Conservation (phyloP, 2,888 invertebrate species). For the Archips xylosteana region DNA sequence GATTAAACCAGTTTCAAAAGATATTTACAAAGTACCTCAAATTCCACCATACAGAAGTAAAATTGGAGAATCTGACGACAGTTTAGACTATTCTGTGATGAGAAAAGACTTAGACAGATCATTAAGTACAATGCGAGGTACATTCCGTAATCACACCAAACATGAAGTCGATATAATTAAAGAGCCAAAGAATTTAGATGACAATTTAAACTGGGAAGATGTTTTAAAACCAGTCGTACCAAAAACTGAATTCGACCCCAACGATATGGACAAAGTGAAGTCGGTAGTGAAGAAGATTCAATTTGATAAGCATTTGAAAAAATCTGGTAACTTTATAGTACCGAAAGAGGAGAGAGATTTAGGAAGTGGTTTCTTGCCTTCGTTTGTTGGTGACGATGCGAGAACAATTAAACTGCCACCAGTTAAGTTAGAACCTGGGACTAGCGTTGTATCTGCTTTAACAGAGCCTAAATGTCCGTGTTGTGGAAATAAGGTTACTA, state of each 20-base stretch:
- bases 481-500: constrained; percentile 66
- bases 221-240: constrained; percentile 21
- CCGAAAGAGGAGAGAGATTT: constrained; percentile 42
- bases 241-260: constrained; percentile 39
- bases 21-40: constrained; percentile 31
- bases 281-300: constrained; percentile 46
- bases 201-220: constrained; percentile 26
- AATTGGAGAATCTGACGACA: not conserved
- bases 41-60: constrained; percentile 30
- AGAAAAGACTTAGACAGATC: constrained; percentile 25
- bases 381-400: constrained; percentile 45
- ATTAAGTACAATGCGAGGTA: constrained; percentile 16
- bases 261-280: constrained; percentile 47
- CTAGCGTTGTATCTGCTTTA: constrained; percentile 44
- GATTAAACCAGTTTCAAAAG: constrained; percentile 29
- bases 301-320: constrained; percentile 45
- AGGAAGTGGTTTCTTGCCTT: constrained; percentile 45
- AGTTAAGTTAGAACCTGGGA: constrained; percentile 53
- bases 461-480: constrained; percentile 71
- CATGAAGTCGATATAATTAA: not conserved
- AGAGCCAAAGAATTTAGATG: constrained; percentile 13
- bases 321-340: constrained; percentile 45
- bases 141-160: constrained; percentile 10
- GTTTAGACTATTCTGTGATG: constrained; percentile 5
- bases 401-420: constrained; percentile 45